phyloP scores from a whole-genome alignment of 2,113 vertebrate genomes.

The Ceuthmochares aereus region DNA sequence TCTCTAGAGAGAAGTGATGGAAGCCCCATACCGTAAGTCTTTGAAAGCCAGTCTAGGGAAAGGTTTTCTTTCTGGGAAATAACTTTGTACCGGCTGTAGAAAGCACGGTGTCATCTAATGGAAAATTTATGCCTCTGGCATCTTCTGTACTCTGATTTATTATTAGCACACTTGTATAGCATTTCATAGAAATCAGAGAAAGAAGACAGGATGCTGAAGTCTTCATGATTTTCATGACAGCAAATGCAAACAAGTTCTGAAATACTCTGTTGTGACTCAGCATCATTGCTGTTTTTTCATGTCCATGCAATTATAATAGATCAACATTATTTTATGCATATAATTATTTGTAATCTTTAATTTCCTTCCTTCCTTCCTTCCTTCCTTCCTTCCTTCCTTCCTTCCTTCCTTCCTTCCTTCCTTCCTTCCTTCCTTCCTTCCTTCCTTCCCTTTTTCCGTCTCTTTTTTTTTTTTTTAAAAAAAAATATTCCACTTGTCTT shows the following conservation, averaged over 20 bases:
- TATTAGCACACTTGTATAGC: neutral
- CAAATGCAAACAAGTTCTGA: constrained; percentile 72
- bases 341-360: constrained; percentile 76
- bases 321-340: constrained; percentile 81
- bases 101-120: neutral
- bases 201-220: constrained; percentile 65
- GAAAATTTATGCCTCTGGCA: neutral
- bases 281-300: constrained; percentile 69
- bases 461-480: neutral
- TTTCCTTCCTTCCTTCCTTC: no score
- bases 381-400: no score
- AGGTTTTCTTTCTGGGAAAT: neutral
- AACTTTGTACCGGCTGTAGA: neutral
- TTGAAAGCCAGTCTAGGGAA: neutral
- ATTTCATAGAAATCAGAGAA: neutral
- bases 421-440: no score
- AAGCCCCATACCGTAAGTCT: neutral
- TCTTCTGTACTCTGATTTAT: neutral
- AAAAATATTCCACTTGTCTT: neutral
- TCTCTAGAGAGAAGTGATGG: constrained; percentile 20
- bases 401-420: no score
- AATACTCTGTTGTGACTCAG: constrained; percentile 50
- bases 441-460: neutral
- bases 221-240: constrained; percentile 68
- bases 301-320: constrained; percentile 76